Conservation (phyloP, 2,888 invertebrate genomes). For the Chaetogeoica ovagalla region DNA sequence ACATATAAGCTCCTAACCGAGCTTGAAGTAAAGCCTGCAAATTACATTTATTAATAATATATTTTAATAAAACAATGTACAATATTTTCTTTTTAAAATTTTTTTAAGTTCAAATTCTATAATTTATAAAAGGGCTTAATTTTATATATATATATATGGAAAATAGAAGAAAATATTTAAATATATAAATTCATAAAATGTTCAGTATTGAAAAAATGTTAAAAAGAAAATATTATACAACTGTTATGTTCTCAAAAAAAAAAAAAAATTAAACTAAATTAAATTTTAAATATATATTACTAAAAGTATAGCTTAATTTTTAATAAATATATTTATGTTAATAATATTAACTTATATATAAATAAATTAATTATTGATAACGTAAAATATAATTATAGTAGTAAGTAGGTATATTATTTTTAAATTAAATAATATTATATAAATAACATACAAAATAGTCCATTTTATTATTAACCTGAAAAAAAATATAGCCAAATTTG, state of each 20-base stretch:
- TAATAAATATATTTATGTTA: too few relatives aligned
- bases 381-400: background rate
- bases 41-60: background rate
- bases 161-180: too few relatives aligned
- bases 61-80: conserved; percentile 1
- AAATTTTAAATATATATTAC: background rate
- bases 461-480: conserved; percentile 31
- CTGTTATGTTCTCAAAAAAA: too few relatives aligned
- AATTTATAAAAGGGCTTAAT: too few relatives aligned
- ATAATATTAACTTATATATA: background rate
- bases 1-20: conserved; percentile 74
- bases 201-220: too few relatives aligned
- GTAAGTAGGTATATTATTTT: background rate
- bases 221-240: too few relatives aligned
- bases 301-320: too few relatives aligned
- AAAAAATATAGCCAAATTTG: conserved; percentile 23
- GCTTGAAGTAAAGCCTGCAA: conserved; percentile 70
- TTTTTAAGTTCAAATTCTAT: too few relatives aligned
- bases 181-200: too few relatives aligned
- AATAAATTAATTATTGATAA: background rate
- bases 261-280: too few relatives aligned
- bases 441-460: conserved; percentile 44
- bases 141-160: too few relatives aligned
- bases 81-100: background rate
- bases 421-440: conserved; percentile 1